A percentile compares a stretch with the other conserved stretches of the same genome.
These are phyloP conservation scores for Priocnemis perturbator DNA, from an alignment of 2,888 invertebrate species.

Conservation along the genomic window DNA sequence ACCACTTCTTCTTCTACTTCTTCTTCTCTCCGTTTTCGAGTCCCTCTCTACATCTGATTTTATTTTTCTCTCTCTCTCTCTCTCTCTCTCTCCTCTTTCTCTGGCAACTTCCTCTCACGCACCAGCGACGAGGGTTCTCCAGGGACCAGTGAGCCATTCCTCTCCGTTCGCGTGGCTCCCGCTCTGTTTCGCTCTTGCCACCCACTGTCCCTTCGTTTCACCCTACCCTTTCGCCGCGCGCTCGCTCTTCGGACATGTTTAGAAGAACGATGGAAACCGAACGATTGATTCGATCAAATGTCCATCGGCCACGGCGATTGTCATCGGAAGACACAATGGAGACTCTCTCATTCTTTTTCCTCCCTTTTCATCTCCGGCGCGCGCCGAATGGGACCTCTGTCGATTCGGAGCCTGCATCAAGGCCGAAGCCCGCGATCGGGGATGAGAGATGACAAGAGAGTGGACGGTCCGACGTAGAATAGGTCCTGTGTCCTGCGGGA, in stretches of 20 bases:
- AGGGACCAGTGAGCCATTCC: constrained; percentile 52
- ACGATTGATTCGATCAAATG: constrained; percentile 72
- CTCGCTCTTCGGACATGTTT: constrained; percentile 47
- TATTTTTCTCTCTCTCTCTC: constrained; percentile 8
- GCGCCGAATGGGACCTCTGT: constrained; percentile 17
- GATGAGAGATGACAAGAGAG: constrained; percentile 31
- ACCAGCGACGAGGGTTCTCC: constrained; percentile 48
- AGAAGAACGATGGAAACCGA: constrained; percentile 65
- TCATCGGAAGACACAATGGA: constrained; percentile 70
- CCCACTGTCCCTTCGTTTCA: constrained; percentile 32
- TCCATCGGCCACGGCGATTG: constrained; percentile 65
- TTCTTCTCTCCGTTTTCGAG: constrained; percentile 12
- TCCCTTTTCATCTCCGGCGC: constrained; percentile 34
- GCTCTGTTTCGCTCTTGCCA: constrained; percentile 6
- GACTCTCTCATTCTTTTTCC: constrained; percentile 35
- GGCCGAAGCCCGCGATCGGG: constrained; percentile 29
- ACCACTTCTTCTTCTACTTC: too few relatives aligned
- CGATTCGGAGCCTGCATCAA: constrained; percentile 27
- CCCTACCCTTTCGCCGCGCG: constrained; percentile 15
- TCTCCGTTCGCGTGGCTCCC: constrained; percentile 26
- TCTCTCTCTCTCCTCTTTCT: constrained; percentile 15
- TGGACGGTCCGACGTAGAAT: constrained; percentile 37
- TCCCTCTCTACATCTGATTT: constrained; percentile 19
- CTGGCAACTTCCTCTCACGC: constrained; percentile 15
- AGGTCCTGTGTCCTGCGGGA: constrained; percentile 43